Evolutionary conservation across 2,888 invertebrate species (phyloP).

Genomic region (Halictus ligatus): DNA sequence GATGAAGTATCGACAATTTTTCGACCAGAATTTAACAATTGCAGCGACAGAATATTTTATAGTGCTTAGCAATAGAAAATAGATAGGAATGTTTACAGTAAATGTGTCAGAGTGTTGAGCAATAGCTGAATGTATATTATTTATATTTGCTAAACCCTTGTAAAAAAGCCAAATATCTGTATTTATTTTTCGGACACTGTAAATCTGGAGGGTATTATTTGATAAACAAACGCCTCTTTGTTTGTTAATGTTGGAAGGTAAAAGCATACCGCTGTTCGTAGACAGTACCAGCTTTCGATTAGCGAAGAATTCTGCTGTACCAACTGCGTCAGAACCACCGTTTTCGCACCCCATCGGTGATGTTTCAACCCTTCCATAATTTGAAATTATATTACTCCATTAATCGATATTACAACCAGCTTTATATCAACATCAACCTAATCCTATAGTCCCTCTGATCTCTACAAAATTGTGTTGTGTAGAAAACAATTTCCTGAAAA

Average conservation of each 20-base stretch:
- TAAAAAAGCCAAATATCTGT: not conserved
- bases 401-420: not conserved
- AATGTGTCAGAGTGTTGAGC: not conserved
- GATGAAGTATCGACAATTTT: too few species aligned
- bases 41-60: not conserved
- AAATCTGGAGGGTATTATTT: not conserved
- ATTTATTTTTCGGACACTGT: not conserved
- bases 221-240: not conserved
- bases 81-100: not conserved
- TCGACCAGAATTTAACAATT: too few species aligned
- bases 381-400: not conserved
- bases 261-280: not conserved
- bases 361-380: not conserved
- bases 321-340: not conserved
- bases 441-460: not conserved
- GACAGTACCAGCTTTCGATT: slow-evolving; percentile 9
- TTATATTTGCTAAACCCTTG: not conserved
- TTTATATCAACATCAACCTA: not conserved
- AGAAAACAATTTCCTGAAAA: not conserved
- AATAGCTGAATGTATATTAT: not conserved
- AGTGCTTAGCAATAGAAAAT: not conserved
- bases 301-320: slow-evolving; percentile 2
- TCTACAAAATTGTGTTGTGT: not conserved
- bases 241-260: slow-evolving; percentile 3
- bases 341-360: not conserved